Base-by-base conservation (phyloP, 1,140 invertebrate species). In the Drosophila athabasca region DNA sequence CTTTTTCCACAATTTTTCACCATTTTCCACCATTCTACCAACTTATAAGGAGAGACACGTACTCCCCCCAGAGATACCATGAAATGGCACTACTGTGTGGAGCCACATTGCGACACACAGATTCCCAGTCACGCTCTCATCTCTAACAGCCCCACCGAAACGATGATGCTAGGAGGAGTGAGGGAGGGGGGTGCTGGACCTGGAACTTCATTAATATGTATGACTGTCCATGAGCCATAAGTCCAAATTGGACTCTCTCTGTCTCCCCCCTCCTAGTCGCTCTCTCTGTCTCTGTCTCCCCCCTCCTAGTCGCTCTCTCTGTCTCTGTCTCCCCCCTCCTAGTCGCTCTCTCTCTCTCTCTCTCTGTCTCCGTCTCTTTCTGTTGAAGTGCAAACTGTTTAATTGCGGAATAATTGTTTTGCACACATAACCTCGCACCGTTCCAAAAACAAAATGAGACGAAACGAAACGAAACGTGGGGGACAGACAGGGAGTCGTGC, bases 331-430 rank as follows among this genome's bases (percentile, higher is more conserved):
- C 55, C 49, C 41, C 44, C 0, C 29, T 3, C 8, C 9, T 8
- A 9, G 6, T 17, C 15, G 2, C 46, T 29, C 43, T 7, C 17
- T 11, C 29, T 0, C 0, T 43, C 62, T 62, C 49, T 26, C 19
- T 13, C 5, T 49, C 26, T 44, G 22, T 51, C 5, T 2, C 35
- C 24, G 13, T 29, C 51, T 59, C 52, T 41, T 9, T 26, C 19
- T 39, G 22, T 72, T 61, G 60, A 88, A 88, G 83, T 88, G 83
- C 84, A 88, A 88, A 88, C 84, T 88, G 83, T 90, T 90, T 90
- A 90, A 90, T 90, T 90, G 87, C 87, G 77, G 87, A 90, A 90
- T 90, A 90, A 90, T 90, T 90, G 87, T 90, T 90, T 90, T 90
- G 82, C 83, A 77, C 83, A 88, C 79, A 89, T 89, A 89, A 79